These are phyloP conservation scores for Diachasma alloeum DNA, from an alignment of 1,140 invertebrate species.

Conservation along the genomic window DNA sequence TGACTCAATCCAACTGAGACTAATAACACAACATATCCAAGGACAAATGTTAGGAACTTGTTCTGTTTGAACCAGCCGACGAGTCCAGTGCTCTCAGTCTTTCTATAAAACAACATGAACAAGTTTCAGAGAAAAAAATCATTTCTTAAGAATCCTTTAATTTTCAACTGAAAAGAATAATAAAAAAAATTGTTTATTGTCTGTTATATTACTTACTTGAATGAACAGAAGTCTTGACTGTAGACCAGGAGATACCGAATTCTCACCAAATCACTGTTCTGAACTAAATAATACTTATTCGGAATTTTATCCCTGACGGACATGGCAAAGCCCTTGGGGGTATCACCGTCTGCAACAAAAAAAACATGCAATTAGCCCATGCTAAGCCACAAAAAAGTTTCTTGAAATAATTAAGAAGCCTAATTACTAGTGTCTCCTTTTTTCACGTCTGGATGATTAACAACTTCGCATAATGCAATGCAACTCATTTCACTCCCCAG, in stretches of 20 bases:
- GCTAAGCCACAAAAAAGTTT: too few relatives aligned
- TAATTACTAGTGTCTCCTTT: slow-evolving; percentile 52
- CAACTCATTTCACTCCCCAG: slow-evolving; percentile 78
- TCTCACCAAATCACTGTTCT: slow-evolving; percentile 78
- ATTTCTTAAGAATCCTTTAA: background rate
- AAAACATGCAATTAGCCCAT: background rate
- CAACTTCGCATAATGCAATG: slow-evolving; percentile 81
- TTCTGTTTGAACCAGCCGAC: slow-evolving; percentile 60
- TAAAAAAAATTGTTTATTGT: background rate
- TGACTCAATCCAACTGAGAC: slow-evolving; percentile 61
- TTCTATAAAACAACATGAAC: slow-evolving; percentile 43
- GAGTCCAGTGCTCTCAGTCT: slow-evolving; percentile 43
- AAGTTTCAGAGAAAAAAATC: background rate
- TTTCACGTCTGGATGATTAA: slow-evolving; percentile 72
- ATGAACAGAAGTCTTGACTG: slow-evolving; percentile 61
- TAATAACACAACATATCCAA: slow-evolving; percentile 61
- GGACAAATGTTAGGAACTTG: slow-evolving; percentile 61
- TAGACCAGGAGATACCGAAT: slow-evolving; percentile 83
- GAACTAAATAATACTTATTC: slow-evolving; percentile 77
- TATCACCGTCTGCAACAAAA: slow-evolving; percentile 36
- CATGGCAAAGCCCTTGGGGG: slow-evolving; percentile 55
- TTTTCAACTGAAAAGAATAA: background rate
- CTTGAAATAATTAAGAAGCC: background rate
- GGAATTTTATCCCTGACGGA: slow-evolving; percentile 70
- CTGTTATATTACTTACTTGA: slow-evolving; percentile 43